These are phyloP conservation scores for Camelus bactrianus DNA, from an alignment of 2,113 vertebrate genomes.

Conservation along the genomic window DNA sequence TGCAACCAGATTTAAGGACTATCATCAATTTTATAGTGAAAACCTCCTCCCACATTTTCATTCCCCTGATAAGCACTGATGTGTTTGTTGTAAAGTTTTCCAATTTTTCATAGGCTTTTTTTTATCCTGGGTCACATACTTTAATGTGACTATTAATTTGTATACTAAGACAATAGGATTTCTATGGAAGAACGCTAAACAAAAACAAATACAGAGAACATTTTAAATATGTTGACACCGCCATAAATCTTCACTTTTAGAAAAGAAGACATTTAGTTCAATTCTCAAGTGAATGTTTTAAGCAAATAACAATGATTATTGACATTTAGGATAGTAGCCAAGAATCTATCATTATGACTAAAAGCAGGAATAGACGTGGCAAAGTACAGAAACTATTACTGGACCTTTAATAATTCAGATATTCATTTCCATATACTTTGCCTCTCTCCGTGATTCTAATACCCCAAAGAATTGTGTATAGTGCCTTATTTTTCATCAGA, in stretches of 20 bases:
- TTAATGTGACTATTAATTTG: background rate
- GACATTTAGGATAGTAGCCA: slow-evolving; percentile 37
- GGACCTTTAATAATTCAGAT: slow-evolving; percentile 74
- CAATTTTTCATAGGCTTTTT: background rate
- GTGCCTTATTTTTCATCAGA: slow-evolving; percentile 56
- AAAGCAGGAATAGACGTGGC: slow-evolving; percentile 46
- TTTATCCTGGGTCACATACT: background rate
- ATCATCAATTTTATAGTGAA: background rate
- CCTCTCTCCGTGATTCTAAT: slow-evolving; percentile 2
- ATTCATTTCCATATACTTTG: slow-evolving; percentile 51
- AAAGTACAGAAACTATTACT: slow-evolving; percentile 69
- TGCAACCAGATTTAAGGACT: background rate
- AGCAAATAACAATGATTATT: slow-evolving; percentile 54
- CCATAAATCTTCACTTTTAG: slow-evolving; percentile 38
- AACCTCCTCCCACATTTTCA: background rate
- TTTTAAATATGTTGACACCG: slow-evolving; percentile 4
- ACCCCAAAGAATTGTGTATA: background rate
- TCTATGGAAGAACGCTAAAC: background rate
- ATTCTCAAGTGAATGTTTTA: slow-evolving; percentile 51
- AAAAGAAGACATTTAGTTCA: slow-evolving; percentile 7
- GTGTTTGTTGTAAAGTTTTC: background rate
- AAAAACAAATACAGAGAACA: slow-evolving; percentile 8
- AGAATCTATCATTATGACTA: slow-evolving; percentile 59
- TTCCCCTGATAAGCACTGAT: background rate
- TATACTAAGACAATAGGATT: slow-evolving; percentile 38